Evolutionary conservation across 2,888 invertebrate species (phyloP), one percentile per base, ranked within the genome.

Genomic region (Ophion costatus): DNA sequence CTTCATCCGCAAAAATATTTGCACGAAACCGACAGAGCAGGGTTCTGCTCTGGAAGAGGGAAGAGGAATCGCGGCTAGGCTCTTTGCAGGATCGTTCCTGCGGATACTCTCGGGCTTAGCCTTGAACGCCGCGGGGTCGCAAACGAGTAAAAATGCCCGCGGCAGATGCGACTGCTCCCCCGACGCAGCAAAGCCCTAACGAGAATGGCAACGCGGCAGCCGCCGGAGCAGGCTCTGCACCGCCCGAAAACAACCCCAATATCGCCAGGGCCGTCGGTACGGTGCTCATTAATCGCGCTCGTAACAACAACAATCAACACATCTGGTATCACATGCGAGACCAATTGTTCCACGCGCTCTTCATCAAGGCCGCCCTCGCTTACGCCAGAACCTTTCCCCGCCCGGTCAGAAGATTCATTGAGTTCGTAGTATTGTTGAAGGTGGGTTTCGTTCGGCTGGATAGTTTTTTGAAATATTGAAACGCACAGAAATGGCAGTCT

Each of bases 371-470:
- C 89, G 98, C 99, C 3, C 94, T 99, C 90, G 96, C 97, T 24
- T 99, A 99, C 94, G 98, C 98, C 63, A 95, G 98, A 90, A 96
- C 97, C 78, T 97, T 99, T 94, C 98, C 98, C 42, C 96, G 96
- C 93, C 96, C 97, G 85, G 95, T 97, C 63, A 94, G 98, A 91
- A 95, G 98, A 92, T 95, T 98, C 90, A 95, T 98, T 91, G 98
- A 98, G 94, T 98, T 97, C 94, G 94, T 97, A 83, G 95, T 98
- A 87, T 95, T 98, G 83, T 94, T 98, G 64, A 97, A 97, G 95
- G 97, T 97, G 57, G 42, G 67, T 59, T n/a, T 51, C 11, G 11
- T 45, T 3, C 11, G 11, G 11, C 45, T 29, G 29, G 29, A 29
- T 29, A 29, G 29, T 56, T 29, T 38, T n/a, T 33, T 7, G 0